A percentile compares a stretch with the other conserved stretches of the same genome.
Conservation (phyloP, 2,888 invertebrate species). For the Carabus problematicus region DNA sequence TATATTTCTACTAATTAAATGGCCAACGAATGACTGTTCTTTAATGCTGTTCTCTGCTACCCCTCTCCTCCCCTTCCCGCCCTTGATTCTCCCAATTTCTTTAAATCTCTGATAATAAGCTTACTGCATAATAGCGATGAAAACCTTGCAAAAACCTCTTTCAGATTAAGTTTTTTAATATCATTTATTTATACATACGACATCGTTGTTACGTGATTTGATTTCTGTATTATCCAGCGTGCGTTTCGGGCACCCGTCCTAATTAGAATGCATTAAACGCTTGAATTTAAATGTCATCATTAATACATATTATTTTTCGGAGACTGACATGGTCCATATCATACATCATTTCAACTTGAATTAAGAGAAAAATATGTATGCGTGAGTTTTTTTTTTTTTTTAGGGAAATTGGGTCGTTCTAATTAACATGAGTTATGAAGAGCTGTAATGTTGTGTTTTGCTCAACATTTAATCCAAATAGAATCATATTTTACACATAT, state of each 20-base stretch:
- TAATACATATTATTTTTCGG: constrained; percentile 38
- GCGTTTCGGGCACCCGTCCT: not conserved
- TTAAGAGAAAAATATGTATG: no score
- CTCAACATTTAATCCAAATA: no score
- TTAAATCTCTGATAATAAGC: constrained; percentile 2
- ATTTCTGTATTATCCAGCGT: not conserved
- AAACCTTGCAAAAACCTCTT: not conserved
- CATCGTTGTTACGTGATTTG: constrained; percentile 17
- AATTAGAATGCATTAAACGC: constrained; percentile 34
- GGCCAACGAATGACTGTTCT: constrained; percentile 14
- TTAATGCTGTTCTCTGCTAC: constrained; percentile 12
- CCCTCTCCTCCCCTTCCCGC: constrained; percentile 12
- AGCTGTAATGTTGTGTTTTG: no score
- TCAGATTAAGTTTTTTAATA: not conserved
- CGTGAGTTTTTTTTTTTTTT: no score
- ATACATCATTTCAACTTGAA: no score
- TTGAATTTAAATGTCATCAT: constrained; percentile 36
- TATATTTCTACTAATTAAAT: constrained; percentile 34
- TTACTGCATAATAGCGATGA: not conserved
- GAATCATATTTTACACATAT: no score
- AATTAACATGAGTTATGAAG: no score
- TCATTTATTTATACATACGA: no score
- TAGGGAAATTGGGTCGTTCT: no score
- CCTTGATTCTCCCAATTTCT: not conserved
- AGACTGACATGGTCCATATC: constrained; percentile 14